Evolutionary conservation across 2,888 invertebrate species (phyloP).

Genomic region (Drosophila prostipennis): DNA sequence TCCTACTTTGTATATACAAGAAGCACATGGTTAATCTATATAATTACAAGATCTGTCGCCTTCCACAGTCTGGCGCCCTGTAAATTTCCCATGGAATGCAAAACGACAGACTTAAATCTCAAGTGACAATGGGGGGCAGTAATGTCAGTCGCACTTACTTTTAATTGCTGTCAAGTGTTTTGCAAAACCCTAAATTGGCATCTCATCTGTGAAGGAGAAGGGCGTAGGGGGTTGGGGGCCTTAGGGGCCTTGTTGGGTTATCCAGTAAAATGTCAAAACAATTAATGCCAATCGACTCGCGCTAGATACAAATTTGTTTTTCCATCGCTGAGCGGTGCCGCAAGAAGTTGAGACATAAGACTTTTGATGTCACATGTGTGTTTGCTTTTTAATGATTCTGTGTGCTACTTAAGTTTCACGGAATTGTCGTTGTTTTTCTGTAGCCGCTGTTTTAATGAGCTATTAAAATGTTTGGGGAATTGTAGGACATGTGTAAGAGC

Average conservation of each 20-base stretch:
- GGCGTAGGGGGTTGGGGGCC: background rate
- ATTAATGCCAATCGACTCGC: constrained; percentile 63
- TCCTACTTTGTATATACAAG: too few relatives aligned
- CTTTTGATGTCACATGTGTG: constrained; percentile 63
- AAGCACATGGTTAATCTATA: background rate
- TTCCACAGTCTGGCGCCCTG: constrained; percentile 12
- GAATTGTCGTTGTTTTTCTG: constrained; percentile 34
- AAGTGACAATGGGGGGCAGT: constrained; percentile 14
- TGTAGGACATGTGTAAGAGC: constrained; percentile 38
- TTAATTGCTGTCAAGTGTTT: constrained; percentile 55
- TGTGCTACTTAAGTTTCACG: constrained; percentile 59
- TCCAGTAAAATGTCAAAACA: constrained; percentile 58
- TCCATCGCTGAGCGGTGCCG: background rate
- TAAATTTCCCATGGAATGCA: constrained; percentile 51
- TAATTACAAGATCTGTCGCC: constrained; percentile 15
- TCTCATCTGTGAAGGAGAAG: constrained; percentile 11
- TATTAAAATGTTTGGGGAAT: constrained; percentile 56
- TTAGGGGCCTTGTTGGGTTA: constrained; percentile 16
- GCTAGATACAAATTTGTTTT: constrained; percentile 49
- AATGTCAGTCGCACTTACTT: constrained; percentile 7
- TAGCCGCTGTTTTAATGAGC: constrained; percentile 59
- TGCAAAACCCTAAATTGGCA: constrained; percentile 50
- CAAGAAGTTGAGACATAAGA: constrained; percentile 27
- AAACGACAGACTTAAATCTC: constrained; percentile 18
- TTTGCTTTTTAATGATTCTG: constrained; percentile 55